Conservation (phyloP, 2,113 vertebrate species). For the Chamaea fasciata region DNA sequence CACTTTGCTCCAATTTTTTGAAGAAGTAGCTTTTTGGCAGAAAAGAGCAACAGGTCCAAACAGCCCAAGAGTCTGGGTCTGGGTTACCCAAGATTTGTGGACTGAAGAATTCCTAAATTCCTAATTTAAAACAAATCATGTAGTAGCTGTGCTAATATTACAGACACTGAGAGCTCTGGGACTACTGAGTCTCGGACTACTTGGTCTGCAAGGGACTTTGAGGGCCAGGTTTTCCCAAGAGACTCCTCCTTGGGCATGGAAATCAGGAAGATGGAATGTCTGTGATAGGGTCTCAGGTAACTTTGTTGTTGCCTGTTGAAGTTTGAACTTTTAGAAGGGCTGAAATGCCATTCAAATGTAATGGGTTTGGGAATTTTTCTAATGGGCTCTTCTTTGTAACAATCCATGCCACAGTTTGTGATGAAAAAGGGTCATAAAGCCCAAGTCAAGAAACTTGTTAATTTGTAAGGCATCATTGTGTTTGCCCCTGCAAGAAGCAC, state of each 20-base stretch:
- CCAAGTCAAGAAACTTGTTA: neutral
- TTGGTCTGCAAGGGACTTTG: neutral
- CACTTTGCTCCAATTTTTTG: neutral
- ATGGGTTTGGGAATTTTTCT: neutral
- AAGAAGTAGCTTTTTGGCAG: neutral
- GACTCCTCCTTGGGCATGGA: rapidly evolving
- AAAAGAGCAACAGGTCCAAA: neutral
- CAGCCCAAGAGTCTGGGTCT: neutral
- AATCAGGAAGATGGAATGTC: neutral
- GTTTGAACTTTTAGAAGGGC: neutral
- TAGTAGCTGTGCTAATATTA: neutral
- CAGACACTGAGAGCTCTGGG: neutral
- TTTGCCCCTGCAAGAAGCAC: neutral
- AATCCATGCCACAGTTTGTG: neutral
- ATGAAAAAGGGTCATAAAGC: neutral
- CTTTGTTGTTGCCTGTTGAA: neutral
- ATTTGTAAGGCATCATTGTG: neutral
- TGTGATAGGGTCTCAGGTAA: neutral
- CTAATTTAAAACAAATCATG: neutral
- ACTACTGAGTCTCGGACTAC: neutral
- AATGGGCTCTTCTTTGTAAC: neutral
- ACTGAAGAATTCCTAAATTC: neutral
- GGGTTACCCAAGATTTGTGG: neutral
- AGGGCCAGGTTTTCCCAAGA: neutral
- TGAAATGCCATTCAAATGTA: neutral